These are phyloP conservation scores for Caenorhabditis elegans DNA, from an alignment of 1,140 invertebrate species.

Conservation along the genomic window DNA sequence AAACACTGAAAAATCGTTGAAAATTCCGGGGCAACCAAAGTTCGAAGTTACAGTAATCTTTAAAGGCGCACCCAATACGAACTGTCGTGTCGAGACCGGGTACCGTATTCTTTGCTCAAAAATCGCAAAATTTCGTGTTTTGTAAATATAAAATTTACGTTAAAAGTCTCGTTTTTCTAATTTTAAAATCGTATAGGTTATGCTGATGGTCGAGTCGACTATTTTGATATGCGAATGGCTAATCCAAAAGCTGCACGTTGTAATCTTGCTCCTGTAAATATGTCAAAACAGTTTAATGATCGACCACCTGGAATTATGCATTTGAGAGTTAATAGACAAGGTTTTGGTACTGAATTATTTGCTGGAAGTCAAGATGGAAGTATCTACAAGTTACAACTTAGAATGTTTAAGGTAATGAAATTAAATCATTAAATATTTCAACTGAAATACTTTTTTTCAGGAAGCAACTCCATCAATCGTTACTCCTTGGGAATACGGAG, in stretches of 20 bases:
- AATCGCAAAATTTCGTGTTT: no score
- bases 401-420: neutral
- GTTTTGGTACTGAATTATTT: neutral
- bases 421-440: no score
- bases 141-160: no score
- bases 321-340: neutral
- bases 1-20: no score
- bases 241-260: neutral
- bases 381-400: neutral
- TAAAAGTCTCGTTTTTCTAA: no score
- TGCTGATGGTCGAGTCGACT: neutral
- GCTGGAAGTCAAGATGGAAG: constrained; percentile 7
- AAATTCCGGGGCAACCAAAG: no score
- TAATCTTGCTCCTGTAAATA: neutral
- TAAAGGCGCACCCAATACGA: no score
- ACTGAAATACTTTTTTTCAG: no score
- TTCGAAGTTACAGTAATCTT: no score
- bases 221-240: constrained; percentile 21
- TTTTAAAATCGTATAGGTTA: no score
- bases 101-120: no score
- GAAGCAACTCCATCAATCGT: neutral
- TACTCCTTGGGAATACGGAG: neutral
- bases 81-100: no score
- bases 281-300: neutral
- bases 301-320: neutral